Evolutionary conservation across 2,888 invertebrate genomes (phyloP).

Genomic region (Sthenelais limicola): DNA sequence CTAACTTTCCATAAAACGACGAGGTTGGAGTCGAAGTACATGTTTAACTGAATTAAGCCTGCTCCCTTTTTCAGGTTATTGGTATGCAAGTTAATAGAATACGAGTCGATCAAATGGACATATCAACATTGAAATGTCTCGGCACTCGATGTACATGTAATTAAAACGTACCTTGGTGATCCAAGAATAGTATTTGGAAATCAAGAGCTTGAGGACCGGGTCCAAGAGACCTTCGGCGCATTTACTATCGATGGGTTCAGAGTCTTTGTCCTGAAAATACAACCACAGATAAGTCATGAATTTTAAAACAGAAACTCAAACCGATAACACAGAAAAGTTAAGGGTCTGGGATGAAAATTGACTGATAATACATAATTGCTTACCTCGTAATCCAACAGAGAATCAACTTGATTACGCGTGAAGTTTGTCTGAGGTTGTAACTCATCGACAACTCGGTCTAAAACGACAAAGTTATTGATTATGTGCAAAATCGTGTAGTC

Average conservation of each 20-base stretch:
- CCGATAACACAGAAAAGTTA: too few species aligned
- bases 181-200: constrained; percentile 73
- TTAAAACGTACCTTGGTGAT: constrained; percentile 75
- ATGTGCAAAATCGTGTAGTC: too few species aligned
- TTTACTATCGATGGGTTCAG: constrained; percentile 82
- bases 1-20: too few species aligned
- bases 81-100: too few species aligned
- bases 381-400: constrained; percentile 85
- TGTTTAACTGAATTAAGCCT: too few species aligned
- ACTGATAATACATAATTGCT: background rate
- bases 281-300: background rate
- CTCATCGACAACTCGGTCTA: constrained; percentile 96
- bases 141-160: too few species aligned
- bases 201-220: constrained; percentile 82
- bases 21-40: too few species aligned
- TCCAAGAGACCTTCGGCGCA: constrained; percentile 83
- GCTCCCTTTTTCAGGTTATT: too few species aligned
- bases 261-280: constrained; percentile 79
- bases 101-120: too few species aligned
- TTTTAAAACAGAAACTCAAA: too few species aligned
- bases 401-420: constrained; percentile 73
- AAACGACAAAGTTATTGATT: too few species aligned
- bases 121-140: too few species aligned
- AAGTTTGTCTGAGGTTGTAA: constrained; percentile 91
- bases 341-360: background rate